These are phyloP conservation scores for Gryllus longicercus DNA, from an alignment of 2,888 invertebrate genomes.

Conservation along the genomic window DNA sequence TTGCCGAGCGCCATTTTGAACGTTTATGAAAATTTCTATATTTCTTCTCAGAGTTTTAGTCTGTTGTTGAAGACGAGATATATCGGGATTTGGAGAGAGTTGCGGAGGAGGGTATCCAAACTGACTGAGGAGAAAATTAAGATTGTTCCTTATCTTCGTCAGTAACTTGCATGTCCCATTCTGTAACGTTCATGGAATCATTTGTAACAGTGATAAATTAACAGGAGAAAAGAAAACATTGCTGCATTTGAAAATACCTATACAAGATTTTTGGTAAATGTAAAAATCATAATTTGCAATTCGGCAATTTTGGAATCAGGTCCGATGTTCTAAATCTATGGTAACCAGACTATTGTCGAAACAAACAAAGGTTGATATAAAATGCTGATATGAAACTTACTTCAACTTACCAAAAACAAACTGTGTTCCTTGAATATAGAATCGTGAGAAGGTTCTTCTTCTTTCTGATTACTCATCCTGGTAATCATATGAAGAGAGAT, in stretches of 20 bases:
- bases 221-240: too few species aligned
- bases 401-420: background rate
- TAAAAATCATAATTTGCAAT: background rate
- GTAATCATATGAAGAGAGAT: too few species aligned
- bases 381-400: background rate
- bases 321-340: background rate
- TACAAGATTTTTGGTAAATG: background rate
- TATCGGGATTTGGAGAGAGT: conserved; percentile 36
- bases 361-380: background rate
- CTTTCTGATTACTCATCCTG: too few species aligned
- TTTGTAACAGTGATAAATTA: background rate
- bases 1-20: conserved; percentile 23
- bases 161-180: conserved; percentile 17
- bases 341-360: conserved; percentile 6
- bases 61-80: conserved; percentile 34
- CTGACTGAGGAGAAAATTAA: background rate
- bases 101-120: background rate
- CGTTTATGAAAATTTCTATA: conserved; percentile 32
- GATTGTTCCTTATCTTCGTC: background rate
- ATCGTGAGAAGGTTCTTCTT: background rate
- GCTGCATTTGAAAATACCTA: background rate
- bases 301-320: conserved; percentile 1
- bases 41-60: conserved; percentile 34
- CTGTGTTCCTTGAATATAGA: background rate
- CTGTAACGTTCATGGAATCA: background rate